Evolutionary conservation across 2,797 vertebrate genomes (phyloP), one percentile per base, ranked within the genome.

Genomic region (Buceros bicornis): DNA sequence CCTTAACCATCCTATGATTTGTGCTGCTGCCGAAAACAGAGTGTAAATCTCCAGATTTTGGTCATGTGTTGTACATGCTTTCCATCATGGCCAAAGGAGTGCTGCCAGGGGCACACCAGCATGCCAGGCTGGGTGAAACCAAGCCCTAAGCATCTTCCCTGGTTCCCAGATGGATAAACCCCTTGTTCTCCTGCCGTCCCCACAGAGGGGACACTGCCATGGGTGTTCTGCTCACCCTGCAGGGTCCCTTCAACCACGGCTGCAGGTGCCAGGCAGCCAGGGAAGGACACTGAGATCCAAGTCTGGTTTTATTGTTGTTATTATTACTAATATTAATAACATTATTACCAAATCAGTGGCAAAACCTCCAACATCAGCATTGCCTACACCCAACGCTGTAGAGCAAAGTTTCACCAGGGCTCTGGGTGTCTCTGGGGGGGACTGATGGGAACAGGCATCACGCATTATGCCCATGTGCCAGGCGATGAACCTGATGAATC

Each of bases 71-170:
- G 71, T 70, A 31, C 11, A 5, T 78, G 82, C 24, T 81, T 95
- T 86, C 61, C 42, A 29, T 95, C 81, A 72, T 48, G 85, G 90
- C 86, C 62, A 37, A 67, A 90, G 43, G 45, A 94, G 20, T 14
- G 19, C 58, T 93, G 90, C 87, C 82, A 93, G 65, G n/a, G 65
- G 61, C 51, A 72, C 29, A 35, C 51, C 37, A 78, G 28, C 5
- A 0, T 65, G 67, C 45, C 80, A 93, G 84, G 79, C 87, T 57
- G n/a, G 64, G 67, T 48, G 78, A 92, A 93, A 91, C 33, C 15
- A 50, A 77, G 53, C 8, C 67, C 64, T 40, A 37, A 42, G 15
- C 6, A 0, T 71, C 72, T 85, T 83, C 50, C 37, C 18, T 3
- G 2, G 4, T 66, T 70, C 7, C 40, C 42, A 60, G 31, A 40